Conservation (phyloP, 2,888 invertebrate species). For the Nasonia oneida region DNA sequence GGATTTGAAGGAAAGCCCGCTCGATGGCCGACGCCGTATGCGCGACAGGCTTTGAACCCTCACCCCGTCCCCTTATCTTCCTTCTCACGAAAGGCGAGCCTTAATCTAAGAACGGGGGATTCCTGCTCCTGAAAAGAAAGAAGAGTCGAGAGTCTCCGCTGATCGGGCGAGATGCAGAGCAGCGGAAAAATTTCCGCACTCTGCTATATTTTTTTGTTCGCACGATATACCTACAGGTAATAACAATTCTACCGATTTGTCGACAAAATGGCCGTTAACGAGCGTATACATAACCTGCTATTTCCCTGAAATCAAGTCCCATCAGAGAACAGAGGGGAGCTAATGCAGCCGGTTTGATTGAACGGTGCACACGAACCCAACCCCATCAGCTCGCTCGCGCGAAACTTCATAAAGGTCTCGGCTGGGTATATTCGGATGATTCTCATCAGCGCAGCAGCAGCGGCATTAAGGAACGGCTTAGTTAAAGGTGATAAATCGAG, state of each 20-base stretch:
- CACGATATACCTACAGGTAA: too few relatives aligned
- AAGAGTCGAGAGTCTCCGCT: background rate
- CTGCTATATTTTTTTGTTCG: too few relatives aligned
- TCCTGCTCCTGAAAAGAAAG: background rate
- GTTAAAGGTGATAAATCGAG: conserved; percentile 51
- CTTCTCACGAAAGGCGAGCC: background rate
- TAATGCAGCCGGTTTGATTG: conserved; percentile 29
- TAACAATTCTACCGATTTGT: background rate
- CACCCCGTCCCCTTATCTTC: background rate
- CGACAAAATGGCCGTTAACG: background rate
- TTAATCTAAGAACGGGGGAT: conserved; percentile 27
- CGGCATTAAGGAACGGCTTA: conserved; percentile 14
- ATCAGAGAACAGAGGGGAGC: background rate
- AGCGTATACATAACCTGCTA: background rate
- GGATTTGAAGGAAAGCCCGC: conserved; percentile 40
- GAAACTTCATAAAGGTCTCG: conserved; percentile 32
- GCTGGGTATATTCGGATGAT: conserved; percentile 1
- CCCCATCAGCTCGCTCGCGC: background rate
- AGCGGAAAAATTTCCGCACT: background rate
- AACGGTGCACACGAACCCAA: background rate
- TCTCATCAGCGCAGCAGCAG: conserved; percentile 13
- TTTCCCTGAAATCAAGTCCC: background rate
- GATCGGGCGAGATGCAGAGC: background rate
- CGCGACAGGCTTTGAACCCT: conserved; percentile 41
- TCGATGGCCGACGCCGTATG: conserved; percentile 21